Evolutionary conservation across 2,888 invertebrate genomes (phyloP).

Genomic region (Leuctra nigra): DNA sequence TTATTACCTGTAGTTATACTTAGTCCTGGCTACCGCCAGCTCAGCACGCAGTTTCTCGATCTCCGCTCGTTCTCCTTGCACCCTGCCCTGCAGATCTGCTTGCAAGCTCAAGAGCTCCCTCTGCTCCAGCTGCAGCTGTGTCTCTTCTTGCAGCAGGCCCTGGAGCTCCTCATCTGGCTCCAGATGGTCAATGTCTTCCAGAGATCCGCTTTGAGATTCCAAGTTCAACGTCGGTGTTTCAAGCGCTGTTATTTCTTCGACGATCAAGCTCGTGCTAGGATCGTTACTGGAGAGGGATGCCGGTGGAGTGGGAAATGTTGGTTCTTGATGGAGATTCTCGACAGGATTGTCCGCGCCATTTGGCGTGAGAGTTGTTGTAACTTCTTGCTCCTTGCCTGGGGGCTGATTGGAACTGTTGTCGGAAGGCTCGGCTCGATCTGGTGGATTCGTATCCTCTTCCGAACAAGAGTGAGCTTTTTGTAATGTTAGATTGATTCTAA

Average conservation of each 20-base stretch:
- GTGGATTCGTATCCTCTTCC: constrained; percentile 19
- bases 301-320: not conserved
- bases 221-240: not conserved
- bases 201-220: not conserved
- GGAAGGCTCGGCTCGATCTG: not conserved
- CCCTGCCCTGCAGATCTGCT: constrained; percentile 58
- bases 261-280: not conserved
- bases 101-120: constrained; percentile 56
- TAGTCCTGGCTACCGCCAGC: constrained; percentile 23
- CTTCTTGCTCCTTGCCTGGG: not conserved
- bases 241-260: not conserved
- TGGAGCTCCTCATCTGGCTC: constrained; percentile 26
- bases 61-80: constrained; percentile 66
- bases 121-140: constrained; percentile 36
- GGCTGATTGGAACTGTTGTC: not conserved
- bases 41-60: constrained; percentile 56
- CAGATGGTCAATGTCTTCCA: not conserved
- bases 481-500: constrained; percentile 27
- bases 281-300: constrained; percentile 4
- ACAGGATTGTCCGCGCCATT: not conserved
- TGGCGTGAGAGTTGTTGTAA: not conserved
- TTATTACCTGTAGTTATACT: constrained; percentile 26
- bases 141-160: constrained; percentile 26
- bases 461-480: constrained; percentile 27
- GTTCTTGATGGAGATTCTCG: not conserved